A percentile compares a stretch with the other conserved stretches of the same genome.
phyloP scores from a whole-genome alignment of 1,140 invertebrate species.

The Meloidogyne exigua region DNA sequence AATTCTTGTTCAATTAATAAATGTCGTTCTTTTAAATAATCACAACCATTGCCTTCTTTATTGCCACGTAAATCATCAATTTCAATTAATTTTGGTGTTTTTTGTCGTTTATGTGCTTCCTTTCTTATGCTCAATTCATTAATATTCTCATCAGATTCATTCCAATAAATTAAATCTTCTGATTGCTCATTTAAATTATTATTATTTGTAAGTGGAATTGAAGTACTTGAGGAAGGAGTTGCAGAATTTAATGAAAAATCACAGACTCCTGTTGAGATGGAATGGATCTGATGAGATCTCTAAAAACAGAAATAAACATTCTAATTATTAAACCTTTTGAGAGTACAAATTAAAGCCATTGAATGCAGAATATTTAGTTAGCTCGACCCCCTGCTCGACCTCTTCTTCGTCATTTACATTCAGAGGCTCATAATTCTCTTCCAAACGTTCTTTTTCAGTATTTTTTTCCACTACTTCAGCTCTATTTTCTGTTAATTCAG shows the following conservation, averaged over 20 bases:
- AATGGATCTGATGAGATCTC: background rate
- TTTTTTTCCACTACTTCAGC: background rate
- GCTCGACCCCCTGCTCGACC: background rate
- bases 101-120: too few relatives aligned
- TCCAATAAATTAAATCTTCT: background rate
- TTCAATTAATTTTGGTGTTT: background rate
- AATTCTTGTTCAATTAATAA: too few relatives aligned
- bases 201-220: background rate
- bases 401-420: background rate
- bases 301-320: background rate
- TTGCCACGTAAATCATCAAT: too few relatives aligned
- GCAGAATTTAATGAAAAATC: background rate
- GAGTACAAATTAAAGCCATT: background rate
- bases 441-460: background rate
- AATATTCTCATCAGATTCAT: background rate
- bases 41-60: too few relatives aligned
- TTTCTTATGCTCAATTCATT: too few relatives aligned
- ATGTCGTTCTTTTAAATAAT: too few relatives aligned
- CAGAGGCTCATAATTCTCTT: background rate
- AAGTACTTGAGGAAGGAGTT: background rate
- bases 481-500: background rate
- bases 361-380: background rate
- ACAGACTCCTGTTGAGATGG: background rate
- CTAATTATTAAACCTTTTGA: background rate
- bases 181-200: background rate